phyloP scores from a whole-genome alignment of 2,888 invertebrate genomes.

The Chironomus tentans region DNA sequence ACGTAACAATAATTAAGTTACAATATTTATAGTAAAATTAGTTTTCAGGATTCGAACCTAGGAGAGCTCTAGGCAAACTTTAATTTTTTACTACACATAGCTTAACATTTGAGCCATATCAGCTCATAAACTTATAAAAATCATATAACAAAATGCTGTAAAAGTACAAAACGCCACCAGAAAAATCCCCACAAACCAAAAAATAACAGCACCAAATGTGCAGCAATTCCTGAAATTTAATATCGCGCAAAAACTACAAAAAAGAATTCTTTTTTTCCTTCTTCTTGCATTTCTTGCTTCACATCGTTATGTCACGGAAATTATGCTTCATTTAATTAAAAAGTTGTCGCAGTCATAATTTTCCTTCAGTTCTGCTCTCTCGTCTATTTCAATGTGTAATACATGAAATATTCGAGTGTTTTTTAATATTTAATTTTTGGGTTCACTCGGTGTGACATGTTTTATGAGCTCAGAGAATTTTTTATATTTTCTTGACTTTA shows the following conservation, averaged over 20 bases:
- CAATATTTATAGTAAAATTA: too few species aligned
- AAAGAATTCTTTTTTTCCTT: neutral
- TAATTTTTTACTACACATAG: too few species aligned
- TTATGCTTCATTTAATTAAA: neutral
- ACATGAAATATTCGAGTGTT: neutral
- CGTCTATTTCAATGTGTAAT: neutral
- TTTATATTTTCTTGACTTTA: too few species aligned
- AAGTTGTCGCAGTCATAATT: neutral
- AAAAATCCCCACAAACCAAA: too few species aligned
- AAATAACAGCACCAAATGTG: too few species aligned
- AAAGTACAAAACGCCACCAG: too few species aligned
- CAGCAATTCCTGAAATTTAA: neutral
- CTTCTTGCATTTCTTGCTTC: neutral
- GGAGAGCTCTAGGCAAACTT: too few species aligned
- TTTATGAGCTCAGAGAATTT: neutral
- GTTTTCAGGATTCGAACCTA: too few species aligned
- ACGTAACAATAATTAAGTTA: too few species aligned
- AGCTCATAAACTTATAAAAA: too few species aligned
- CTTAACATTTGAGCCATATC: too few species aligned
- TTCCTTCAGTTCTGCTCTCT: neutral
- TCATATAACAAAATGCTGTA: too few species aligned
- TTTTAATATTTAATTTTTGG: neutral
- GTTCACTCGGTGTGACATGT: neutral
- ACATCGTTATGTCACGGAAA: neutral
- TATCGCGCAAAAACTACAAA: neutral